These are phyloP conservation scores for Clarias pachynema DNA, from an alignment of 2,797 vertebrate species.

Conservation along the genomic window DNA sequence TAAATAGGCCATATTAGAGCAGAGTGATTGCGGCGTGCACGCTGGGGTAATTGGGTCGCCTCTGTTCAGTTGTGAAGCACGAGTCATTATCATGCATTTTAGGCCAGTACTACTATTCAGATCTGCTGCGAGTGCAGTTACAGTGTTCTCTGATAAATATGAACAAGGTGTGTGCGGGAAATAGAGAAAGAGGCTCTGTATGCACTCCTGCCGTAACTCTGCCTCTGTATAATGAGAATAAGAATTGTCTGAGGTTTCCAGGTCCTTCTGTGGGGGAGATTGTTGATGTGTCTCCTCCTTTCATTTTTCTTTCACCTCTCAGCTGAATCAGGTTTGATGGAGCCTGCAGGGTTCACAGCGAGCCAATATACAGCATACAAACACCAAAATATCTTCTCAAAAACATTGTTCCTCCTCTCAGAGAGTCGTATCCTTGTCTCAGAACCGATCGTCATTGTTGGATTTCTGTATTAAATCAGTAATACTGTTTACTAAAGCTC, in stretches of 20 bases:
- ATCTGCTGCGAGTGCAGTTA: slow-evolving; percentile 38
- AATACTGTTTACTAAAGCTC: slow-evolving; percentile 5
- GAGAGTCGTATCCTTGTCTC: neutral
- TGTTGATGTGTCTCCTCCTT: slow-evolving; percentile 42
- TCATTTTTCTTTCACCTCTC: slow-evolving; percentile 37
- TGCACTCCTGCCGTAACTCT: neutral
- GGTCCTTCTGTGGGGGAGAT: slow-evolving; percentile 40
- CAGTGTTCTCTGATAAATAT: slow-evolving; percentile 32
- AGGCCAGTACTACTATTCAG: slow-evolving; percentile 34
- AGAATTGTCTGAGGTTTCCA: slow-evolving; percentile 36
- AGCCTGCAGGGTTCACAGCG: slow-evolving; percentile 16
- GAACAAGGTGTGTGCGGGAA: slow-evolving; percentile 18
- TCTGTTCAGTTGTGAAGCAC: slow-evolving; percentile 46
- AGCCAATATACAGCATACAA: slow-evolving; percentile 22
- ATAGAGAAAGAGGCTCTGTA: neutral
- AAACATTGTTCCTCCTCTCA: slow-evolving; percentile 21
- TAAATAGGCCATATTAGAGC: slow-evolving; percentile 41
- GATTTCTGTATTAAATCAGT: slow-evolving; percentile 13
- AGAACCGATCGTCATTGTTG: slow-evolving; percentile 25
- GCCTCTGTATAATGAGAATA: slow-evolving; percentile 47
- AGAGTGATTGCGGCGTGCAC: slow-evolving; percentile 6
- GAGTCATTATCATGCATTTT: slow-evolving; percentile 49
- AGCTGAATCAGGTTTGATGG: slow-evolving; percentile 29
- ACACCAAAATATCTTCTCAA: slow-evolving; percentile 31
- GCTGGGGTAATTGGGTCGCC: slow-evolving; percentile 42